These are phyloP conservation scores for Ancistrus triradiatus DNA, from an alignment of 2,113 vertebrate genomes.

Conservation along the genomic window DNA sequence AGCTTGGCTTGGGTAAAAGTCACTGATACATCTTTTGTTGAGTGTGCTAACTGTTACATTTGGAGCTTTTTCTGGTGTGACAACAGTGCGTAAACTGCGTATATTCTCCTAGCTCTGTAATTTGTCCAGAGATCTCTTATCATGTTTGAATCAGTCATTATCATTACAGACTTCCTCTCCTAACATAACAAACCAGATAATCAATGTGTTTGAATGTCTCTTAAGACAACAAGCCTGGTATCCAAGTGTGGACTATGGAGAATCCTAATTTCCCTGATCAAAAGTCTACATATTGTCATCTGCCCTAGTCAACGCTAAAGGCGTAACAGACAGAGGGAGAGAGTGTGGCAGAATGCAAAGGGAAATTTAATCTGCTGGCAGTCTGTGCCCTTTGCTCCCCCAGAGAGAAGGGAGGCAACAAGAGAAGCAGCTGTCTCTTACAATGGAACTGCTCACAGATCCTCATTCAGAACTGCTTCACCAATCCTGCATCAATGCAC, in stretches of 20 bases:
- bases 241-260: background rate
- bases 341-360: constrained; percentile 40
- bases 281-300: constrained; percentile 29
- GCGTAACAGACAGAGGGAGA: constrained; percentile 40
- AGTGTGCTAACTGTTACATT: too few relatives aligned
- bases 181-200: too few relatives aligned
- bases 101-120: too few relatives aligned
- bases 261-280: constrained; percentile 25
- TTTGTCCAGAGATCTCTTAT: too few relatives aligned
- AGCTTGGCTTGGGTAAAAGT: too few relatives aligned
- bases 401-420: constrained; percentile 61
- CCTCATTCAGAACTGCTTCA: constrained; percentile 62
- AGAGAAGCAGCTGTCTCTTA: constrained; percentile 72
- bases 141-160: too few relatives aligned
- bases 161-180: too few relatives aligned
- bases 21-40: too few relatives aligned
- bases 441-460: constrained; percentile 68
- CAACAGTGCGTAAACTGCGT: too few relatives aligned
- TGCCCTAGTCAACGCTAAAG: constrained; percentile 32
- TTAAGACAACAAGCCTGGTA: background rate
- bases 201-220: too few relatives aligned
- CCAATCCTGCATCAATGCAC: constrained; percentile 48
- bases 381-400: constrained; percentile 64
- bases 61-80: too few relatives aligned
- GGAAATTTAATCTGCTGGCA: constrained; percentile 68